Percentiles rank a stretch among this genome's conserved stretches.
Evolutionary conservation across 2,797 vertebrate genomes (phyloP).

Genomic region (Periparus ater): DNA sequence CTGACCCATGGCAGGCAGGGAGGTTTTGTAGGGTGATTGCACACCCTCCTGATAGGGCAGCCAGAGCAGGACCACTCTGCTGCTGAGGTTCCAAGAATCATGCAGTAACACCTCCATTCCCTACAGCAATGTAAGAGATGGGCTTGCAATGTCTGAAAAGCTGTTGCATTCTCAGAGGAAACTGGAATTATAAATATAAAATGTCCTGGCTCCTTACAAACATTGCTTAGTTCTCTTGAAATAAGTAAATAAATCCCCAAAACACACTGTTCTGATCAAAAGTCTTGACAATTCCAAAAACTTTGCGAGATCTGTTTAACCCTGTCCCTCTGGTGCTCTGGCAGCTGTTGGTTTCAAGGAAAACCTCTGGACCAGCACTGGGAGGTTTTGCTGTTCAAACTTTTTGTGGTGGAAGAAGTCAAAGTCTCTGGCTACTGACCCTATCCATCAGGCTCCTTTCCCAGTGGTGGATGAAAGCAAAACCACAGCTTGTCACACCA

Average conservation of each 20-base stretch:
- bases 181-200: not conserved
- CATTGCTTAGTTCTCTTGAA: not conserved
- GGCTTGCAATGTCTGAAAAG: not conserved
- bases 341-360: not conserved
- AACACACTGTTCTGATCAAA: not conserved
- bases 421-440: not conserved
- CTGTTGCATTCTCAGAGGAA: not conserved
- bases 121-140: accelerated
- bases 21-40: not conserved
- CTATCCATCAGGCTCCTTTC: not conserved
- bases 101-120: not conserved
- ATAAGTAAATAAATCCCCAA: not conserved
- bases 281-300: not conserved
- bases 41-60: not conserved
- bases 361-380: not conserved
- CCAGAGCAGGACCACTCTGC: not conserved
- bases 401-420: not conserved
- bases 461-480: not conserved
- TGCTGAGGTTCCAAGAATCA: not conserved
- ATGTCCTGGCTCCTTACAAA: not conserved
- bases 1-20: not conserved
- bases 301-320: not conserved
- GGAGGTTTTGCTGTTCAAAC: not conserved
- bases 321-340: not conserved
- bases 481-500: not conserved